Conservation (phyloP, 2,888 invertebrate genomes). For the Amphimallon solstitiale region DNA sequence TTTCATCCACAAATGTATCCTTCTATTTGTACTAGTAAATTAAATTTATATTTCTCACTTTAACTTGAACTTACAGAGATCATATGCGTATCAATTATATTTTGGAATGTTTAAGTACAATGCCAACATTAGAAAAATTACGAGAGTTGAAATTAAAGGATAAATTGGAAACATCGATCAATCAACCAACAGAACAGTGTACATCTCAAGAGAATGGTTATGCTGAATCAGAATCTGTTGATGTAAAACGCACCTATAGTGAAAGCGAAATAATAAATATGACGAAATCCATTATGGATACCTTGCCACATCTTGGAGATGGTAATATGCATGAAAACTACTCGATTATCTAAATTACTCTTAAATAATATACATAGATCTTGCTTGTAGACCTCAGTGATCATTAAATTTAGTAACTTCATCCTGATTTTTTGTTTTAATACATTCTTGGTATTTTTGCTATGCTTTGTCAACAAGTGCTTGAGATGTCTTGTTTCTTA, state of each 20-base stretch:
- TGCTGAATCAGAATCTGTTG: too few relatives aligned
- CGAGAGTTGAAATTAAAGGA: constrained; percentile 14
- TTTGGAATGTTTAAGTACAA: constrained; percentile 53
- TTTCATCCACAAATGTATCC: constrained; percentile 54
- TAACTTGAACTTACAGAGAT: constrained; percentile 55
- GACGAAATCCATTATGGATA: constrained; percentile 63
- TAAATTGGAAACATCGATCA: constrained; percentile 10
- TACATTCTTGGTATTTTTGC: too few relatives aligned
- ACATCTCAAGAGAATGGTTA: constrained; percentile 24
- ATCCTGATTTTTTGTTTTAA: too few relatives aligned
- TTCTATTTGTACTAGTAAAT: too few relatives aligned
- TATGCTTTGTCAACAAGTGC: too few relatives aligned
- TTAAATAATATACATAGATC: too few relatives aligned
- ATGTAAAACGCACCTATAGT: constrained; percentile 8
- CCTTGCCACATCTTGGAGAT: constrained; percentile 85
- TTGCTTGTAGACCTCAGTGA: too few relatives aligned
- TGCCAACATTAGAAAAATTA: constrained; percentile 44
- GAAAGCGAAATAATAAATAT: constrained; percentile 59
- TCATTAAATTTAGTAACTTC: too few relatives aligned
- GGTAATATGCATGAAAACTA: constrained; percentile 59
- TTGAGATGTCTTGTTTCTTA: too few relatives aligned
- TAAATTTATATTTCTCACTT: constrained; percentile 43
- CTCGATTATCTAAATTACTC: background rate
- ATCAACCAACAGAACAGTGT: background rate
- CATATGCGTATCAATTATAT: constrained; percentile 57